phyloP scores from a whole-genome alignment of 2,888 invertebrate genomes.

The Drosophila neonasuta region DNA sequence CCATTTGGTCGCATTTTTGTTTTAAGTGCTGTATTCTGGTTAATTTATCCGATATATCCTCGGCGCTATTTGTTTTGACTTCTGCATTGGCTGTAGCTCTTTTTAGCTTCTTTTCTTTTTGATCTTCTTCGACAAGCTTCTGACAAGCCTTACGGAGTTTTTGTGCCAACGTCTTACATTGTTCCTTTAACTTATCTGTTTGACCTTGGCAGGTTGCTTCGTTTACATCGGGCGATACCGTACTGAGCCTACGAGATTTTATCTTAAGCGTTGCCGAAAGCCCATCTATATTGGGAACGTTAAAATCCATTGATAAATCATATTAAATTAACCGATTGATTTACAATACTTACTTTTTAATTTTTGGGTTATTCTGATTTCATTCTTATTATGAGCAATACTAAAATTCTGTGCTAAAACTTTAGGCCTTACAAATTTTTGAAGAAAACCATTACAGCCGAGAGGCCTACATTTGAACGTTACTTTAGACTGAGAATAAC shows the following conservation, averaged over 20 bases:
- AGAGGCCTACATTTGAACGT: slow-evolving; percentile 10
- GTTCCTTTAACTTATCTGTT: slow-evolving; percentile 8
- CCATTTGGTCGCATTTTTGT: slow-evolving; percentile 14
- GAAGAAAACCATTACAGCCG: slow-evolving; percentile 22
- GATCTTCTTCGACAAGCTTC: slow-evolving; percentile 12
- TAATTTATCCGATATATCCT: neutral
- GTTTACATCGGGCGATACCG: neutral
- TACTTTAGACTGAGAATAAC: slow-evolving; percentile 26
- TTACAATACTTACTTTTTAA: slow-evolving; percentile 26
- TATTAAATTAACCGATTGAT: neutral
- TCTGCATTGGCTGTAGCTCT: neutral
- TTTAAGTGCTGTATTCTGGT: slow-evolving; percentile 5
- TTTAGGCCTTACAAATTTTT: slow-evolving; percentile 3
- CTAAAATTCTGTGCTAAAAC: slow-evolving; percentile 6
- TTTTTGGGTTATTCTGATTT: slow-evolving; percentile 9
- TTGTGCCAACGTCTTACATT: slow-evolving; percentile 14
- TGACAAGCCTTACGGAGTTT: slow-evolving; percentile 19
- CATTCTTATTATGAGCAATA: slow-evolving; percentile 9
- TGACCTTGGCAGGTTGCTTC: neutral
- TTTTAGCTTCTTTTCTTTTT: neutral
- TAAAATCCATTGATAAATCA: neutral
- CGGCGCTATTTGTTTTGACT: neutral
- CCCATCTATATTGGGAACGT: neutral
- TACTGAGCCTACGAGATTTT: slow-evolving; percentile 8
- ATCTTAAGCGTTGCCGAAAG: neutral